Evolutionary conservation across 2,888 invertebrate species (phyloP), one percentile per base, ranked within the genome.

Genomic region (Catocala nupta): DNA sequence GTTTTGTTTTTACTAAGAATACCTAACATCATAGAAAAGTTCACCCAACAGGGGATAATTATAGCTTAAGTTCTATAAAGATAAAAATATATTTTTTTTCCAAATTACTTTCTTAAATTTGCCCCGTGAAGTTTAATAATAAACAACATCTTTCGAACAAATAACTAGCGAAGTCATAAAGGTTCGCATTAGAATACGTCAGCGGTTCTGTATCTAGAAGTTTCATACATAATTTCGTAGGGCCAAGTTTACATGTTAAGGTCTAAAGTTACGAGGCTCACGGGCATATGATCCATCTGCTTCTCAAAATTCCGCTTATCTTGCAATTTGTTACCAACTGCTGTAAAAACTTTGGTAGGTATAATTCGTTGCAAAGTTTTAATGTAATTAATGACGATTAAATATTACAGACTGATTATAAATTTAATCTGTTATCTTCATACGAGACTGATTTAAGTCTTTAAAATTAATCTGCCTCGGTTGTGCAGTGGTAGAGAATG

Each of bases 161-260:
- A 39, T 39, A 39, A 36, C 36, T 36, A 36, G 7, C 36, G 36
- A 36, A 65, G 56, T 69, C 44, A 54, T 42, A 61, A 72, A 49
- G 49, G 44, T 42, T 48, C 44, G 55, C 9, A 58, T 73, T 70
- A 65, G 47, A 69, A 61, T 69, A 66, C 59, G 43, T 49, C 51
- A 13, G 47, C 36, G 62, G 54, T 60, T 67, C 64, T 55, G 50
- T 53, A 68, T 62, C 57, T 5, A 62, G 42, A 75, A 73, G 44
- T 76, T 75, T 67, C 47, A 58, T 73, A 74, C 55, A 73, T 65
- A 67, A 73, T 68, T 63, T 75, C 12, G 43, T 63, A 61, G 54
- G 36, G 34, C 65, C 44, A 59, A 74, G 63, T 65, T 72, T 53
- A 44, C 57, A 60, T 34, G 60, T 55, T 59, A 63, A 63, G 50